A percentile compares a stretch with the other conserved stretches of the same genome.
These are phyloP conservation scores for Hydropotes inermis DNA, from an alignment of 2,113 vertebrate species.

Conservation along the genomic window DNA sequence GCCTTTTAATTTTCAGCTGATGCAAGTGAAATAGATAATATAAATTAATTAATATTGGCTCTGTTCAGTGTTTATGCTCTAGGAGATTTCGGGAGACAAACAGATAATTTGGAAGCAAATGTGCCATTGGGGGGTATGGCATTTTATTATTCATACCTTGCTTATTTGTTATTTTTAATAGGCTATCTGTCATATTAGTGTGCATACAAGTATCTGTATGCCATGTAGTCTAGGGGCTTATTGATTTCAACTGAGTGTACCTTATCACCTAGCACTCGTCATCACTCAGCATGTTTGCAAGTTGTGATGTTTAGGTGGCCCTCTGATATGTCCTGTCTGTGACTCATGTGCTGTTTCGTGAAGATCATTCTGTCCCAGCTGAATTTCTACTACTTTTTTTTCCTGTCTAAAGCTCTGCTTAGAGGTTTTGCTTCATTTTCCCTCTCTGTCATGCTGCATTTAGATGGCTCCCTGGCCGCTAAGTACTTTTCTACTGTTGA, in stretches of 20 bases:
- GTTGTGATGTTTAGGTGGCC: neutral
- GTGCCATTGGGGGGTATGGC: neutral
- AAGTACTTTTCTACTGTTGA: neutral
- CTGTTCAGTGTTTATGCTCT: slow-evolving; percentile 61
- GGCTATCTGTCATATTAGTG: neutral
- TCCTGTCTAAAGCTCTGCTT: neutral
- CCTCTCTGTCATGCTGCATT: neutral
- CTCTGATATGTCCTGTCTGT: neutral
- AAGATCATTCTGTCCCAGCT: neutral
- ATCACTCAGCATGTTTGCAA: neutral
- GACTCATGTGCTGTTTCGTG: neutral
- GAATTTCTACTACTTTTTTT: neutral
- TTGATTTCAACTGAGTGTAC: neutral
- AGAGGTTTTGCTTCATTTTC: neutral
- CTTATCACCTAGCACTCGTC: neutral
- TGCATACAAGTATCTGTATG: neutral
- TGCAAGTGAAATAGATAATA: slow-evolving; percentile 61
- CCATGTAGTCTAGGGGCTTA: neutral
- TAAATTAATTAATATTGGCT: slow-evolving; percentile 69
- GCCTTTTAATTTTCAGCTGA: slow-evolving; percentile 66
- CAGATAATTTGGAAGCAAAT: slow-evolving; percentile 38
- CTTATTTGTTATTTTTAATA: slow-evolving; percentile 42
- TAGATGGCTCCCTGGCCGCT: neutral
- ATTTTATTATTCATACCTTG: slow-evolving; percentile 40
- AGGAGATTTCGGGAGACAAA: slow-evolving; percentile 55